These are phyloP conservation scores for Leptopilina boulardi DNA, from an alignment of 1,140 invertebrate genomes.

Conservation along the genomic window DNA sequence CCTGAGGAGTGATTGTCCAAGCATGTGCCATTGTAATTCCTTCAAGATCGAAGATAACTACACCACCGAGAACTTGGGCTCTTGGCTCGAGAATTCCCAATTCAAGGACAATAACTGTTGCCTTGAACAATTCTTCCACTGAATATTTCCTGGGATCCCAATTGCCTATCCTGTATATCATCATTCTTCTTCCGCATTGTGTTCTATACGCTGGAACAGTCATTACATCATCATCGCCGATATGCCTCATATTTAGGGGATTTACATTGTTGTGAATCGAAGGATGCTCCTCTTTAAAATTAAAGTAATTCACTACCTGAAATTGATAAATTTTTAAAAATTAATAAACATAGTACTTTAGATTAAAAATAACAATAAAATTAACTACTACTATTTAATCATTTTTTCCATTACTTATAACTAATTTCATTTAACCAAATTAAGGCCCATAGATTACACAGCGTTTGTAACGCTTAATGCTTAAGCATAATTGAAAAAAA, in stretches of 20 bases:
- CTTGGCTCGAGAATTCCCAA: slow-evolving; percentile 84
- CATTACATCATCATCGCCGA: slow-evolving; percentile 84
- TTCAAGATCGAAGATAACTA: slow-evolving; percentile 85
- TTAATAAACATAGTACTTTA: too few species aligned
- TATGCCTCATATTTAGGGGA: slow-evolving; percentile 79
- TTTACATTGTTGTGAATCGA: slow-evolving; percentile 82
- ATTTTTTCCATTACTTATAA: too few species aligned
- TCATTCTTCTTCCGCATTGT: slow-evolving; percentile 81
- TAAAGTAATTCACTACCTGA: slow-evolving; percentile 85
- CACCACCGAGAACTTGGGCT: slow-evolving; percentile 85
- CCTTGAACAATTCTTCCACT: slow-evolving; percentile 84
- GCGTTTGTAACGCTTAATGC: too few species aligned
- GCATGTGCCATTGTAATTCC: slow-evolving; percentile 83
- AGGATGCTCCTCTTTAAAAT: slow-evolving; percentile 85
- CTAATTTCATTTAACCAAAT: too few species aligned
- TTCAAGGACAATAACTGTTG: slow-evolving; percentile 83
- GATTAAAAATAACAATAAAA: too few species aligned
- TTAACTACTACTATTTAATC: too few species aligned
- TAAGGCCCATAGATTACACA: too few species aligned
- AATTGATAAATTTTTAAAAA: slow-evolving; percentile 60
- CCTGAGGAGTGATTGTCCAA: slow-evolving; percentile 83
- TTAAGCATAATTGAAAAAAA: too few species aligned
- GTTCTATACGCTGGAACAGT: slow-evolving; percentile 85
- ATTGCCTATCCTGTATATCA: slow-evolving; percentile 83
- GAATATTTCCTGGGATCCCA: slow-evolving; percentile 83